Conservation (phyloP, 35 echinoderm and acorn worm species). For the Apostichopus parvimensis region DNA sequence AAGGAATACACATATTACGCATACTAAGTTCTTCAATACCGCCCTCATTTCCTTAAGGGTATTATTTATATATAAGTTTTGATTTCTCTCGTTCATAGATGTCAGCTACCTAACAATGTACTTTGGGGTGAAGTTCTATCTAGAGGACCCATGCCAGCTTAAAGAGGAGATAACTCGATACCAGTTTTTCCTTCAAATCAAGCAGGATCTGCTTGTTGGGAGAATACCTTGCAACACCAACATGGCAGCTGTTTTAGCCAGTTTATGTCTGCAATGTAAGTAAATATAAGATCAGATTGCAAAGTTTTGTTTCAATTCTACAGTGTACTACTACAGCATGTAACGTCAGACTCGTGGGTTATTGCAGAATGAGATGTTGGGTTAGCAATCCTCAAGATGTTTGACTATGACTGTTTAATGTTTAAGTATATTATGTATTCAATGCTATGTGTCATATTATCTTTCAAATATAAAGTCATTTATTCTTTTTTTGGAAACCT, state of each 20-base stretch:
- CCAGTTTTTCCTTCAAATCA: constrained; percentile 92
- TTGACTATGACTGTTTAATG: no score
- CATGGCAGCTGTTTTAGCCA: constrained; percentile 71
- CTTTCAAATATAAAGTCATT: no score
- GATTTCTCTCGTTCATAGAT: constrained; percentile 53
- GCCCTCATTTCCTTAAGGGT: no score
- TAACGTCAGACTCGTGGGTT: no score
- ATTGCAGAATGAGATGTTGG: no score
- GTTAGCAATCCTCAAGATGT: no score
- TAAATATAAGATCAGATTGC: background rate
- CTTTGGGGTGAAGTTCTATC: constrained; percentile 98
- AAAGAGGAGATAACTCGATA: constrained; percentile 91
- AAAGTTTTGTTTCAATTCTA: background rate
- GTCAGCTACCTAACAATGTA: constrained; percentile 77
- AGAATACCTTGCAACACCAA: constrained; percentile 74
- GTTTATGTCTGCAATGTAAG: constrained; percentile 94
- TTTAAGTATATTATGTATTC: no score
- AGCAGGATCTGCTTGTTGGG: constrained; percentile 88
- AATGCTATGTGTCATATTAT: no score
- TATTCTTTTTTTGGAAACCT: no score
- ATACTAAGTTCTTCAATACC: no score
- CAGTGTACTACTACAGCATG: no score
- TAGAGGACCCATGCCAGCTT: constrained; percentile 95
- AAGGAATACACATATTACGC: no score
- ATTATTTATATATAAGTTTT: background rate